Evolutionary conservation across 2,797 vertebrate species (phyloP).

Genomic region (Melanotaenia maccullochi): DNA sequence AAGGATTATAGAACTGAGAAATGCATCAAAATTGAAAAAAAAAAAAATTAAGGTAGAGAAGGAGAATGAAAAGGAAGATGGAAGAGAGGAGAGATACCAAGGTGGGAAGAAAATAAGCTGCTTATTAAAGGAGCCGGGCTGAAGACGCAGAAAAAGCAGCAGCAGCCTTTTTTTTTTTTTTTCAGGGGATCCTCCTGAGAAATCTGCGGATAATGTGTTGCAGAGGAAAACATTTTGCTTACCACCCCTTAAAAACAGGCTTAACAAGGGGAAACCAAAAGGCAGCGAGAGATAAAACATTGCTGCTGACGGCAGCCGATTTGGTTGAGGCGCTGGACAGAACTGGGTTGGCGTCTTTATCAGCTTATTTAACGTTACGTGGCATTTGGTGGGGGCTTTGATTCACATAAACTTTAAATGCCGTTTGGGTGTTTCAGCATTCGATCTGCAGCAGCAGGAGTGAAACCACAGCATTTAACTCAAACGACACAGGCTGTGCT

Average conservation of each 20-base stretch:
- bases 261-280: slow-evolving; percentile 64
- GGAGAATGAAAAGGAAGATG: slow-evolving; percentile 26
- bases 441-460: background rate
- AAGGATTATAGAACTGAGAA: slow-evolving; percentile 15
- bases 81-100: slow-evolving; percentile 48
- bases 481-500: background rate
- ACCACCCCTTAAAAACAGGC: slow-evolving; percentile 71
- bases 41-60: slow-evolving; percentile 23
- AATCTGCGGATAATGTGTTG: slow-evolving; percentile 75
- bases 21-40: slow-evolving; percentile 26
- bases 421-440: slow-evolving; percentile 21
- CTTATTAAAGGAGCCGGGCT: slow-evolving; percentile 71
- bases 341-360: slow-evolving; percentile 60
- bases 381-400: slow-evolving; percentile 42
- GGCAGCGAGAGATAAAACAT: slow-evolving; percentile 62
- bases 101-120: slow-evolving; percentile 75
- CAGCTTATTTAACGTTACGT: slow-evolving; percentile 52
- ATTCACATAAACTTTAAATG: slow-evolving; percentile 27
- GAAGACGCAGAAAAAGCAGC: slow-evolving; percentile 59
- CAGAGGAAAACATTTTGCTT: slow-evolving; percentile 78
- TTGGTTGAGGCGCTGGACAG: slow-evolving; percentile 44
- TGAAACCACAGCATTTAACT: background rate
- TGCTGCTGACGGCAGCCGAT: slow-evolving; percentile 57
- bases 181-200: slow-evolving; percentile 65
- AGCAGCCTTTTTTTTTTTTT: slow-evolving; percentile 53